phyloP scores from a whole-genome alignment of 2,888 invertebrate species.

The Polymixis flavicincta region DNA sequence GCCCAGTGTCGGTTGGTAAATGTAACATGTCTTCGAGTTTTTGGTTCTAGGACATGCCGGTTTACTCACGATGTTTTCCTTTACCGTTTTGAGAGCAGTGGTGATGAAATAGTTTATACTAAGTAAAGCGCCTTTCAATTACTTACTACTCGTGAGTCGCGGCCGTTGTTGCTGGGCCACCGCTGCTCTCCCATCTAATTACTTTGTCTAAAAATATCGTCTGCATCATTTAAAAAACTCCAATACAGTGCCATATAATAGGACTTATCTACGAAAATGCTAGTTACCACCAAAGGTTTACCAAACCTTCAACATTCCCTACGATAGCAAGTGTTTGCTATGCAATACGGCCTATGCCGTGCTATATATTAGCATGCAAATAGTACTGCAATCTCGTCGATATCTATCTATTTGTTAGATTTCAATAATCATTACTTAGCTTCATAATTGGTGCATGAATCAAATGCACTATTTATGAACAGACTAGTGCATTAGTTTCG shows the following conservation, averaged over 20 bases:
- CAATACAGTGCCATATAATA: background rate
- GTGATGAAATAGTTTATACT: too few relatives aligned
- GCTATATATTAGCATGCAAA: slow-evolving; percentile 57
- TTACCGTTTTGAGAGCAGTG: too few relatives aligned
- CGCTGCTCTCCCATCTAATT: too few relatives aligned
- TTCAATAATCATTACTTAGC: slow-evolving; percentile 49
- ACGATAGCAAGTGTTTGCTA: slow-evolving; percentile 43
- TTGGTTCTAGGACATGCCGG: too few relatives aligned
- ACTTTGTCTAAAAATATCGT: background rate
- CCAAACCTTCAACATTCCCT: slow-evolving; percentile 20
- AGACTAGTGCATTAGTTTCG: slow-evolving; percentile 1
- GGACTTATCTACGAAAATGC: background rate
- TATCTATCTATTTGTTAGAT: slow-evolving; percentile 31
- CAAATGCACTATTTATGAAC: slow-evolving; percentile 34
- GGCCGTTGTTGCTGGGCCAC: too few relatives aligned
- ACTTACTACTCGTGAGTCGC: too few relatives aligned
- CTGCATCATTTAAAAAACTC: background rate
- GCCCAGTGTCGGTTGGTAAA: too few relatives aligned
- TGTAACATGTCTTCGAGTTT: too few relatives aligned
- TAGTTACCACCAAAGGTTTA: slow-evolving; percentile 31
- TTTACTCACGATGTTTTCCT: too few relatives aligned
- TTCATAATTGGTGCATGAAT: slow-evolving; percentile 49
- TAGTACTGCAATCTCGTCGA: slow-evolving; percentile 36
- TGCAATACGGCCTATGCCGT: slow-evolving; percentile 34
- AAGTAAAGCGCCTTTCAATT: too few relatives aligned